A percentile compares a stretch with the other conserved stretches of the same genome.
Evolutionary conservation across 2,888 invertebrate genomes (phyloP).

Genomic region (Phengaris alcon): DNA sequence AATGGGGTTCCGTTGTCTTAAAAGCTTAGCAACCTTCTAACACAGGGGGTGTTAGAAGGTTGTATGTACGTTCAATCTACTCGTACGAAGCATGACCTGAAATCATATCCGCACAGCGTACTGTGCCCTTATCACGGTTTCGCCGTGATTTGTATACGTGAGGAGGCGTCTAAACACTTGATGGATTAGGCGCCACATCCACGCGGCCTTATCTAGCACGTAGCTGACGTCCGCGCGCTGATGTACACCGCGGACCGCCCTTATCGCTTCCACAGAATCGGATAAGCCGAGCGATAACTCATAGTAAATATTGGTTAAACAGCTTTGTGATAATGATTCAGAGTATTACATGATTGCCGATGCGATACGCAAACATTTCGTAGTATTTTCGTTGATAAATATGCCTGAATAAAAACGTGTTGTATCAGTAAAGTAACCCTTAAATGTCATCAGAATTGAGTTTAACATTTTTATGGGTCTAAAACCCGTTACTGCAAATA

Average conservation of each 20-base stretch:
- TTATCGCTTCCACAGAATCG: slow-evolving; percentile 40
- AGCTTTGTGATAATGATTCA: slow-evolving; percentile 12
- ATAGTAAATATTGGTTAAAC: slow-evolving; percentile 15
- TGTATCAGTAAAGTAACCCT: background rate
- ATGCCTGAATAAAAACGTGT: background rate
- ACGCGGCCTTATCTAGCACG: slow-evolving; percentile 25
- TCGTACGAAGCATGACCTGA: background rate
- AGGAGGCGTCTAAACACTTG: slow-evolving; percentile 22
- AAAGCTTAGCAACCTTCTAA: background rate
- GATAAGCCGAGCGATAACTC: slow-evolving; percentile 34
- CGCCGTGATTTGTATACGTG: slow-evolving; percentile 12
- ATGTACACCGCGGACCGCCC: slow-evolving; percentile 34
- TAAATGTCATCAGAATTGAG: no score
- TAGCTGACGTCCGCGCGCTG: slow-evolving; percentile 32
- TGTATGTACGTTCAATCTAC: background rate
- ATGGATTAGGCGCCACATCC: slow-evolving; percentile 33
- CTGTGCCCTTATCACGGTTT: background rate
- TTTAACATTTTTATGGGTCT: background rate
- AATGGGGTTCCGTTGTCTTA: no score
- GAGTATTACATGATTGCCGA: slow-evolving; percentile 13
- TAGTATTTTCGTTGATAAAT: background rate
- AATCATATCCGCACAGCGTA: background rate
- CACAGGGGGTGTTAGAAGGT: background rate
- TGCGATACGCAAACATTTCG: background rate
- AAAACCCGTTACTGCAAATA: background rate